These are phyloP conservation scores for Bolinopsis microptera DNA, from an alignment of 37 sponge, comb jelly and placozoan genomes.

Conservation along the genomic window DNA sequence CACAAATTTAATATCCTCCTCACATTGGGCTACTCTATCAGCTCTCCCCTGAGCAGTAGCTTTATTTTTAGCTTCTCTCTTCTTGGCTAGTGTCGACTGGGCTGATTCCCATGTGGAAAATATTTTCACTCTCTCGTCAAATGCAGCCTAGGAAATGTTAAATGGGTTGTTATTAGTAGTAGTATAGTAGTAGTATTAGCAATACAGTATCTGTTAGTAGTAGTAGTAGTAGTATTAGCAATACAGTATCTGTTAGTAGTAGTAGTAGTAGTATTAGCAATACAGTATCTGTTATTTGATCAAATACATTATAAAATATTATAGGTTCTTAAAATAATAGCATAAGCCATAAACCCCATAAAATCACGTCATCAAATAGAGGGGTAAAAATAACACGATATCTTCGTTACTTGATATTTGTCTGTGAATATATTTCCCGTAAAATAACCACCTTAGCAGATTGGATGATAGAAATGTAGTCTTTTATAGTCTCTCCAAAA, in stretches of 20 bases:
- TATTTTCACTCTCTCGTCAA: conserved; percentile 80
- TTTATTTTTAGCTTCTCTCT: conserved; percentile 87
- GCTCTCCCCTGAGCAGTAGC: conserved; percentile 78
- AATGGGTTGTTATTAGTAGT: not conserved
- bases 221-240: no score
- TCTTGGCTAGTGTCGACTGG: conserved; percentile 84
- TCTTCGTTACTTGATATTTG: no score
- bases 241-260: no score
- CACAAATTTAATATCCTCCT: conserved; percentile 83
- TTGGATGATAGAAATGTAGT: conserved; percentile 85
- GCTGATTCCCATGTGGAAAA: conserved; percentile 76
- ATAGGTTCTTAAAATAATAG: no score
- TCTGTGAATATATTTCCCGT: no score
- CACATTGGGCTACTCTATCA: conserved; percentile 79
- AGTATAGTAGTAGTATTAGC: not conserved
- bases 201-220: no score
- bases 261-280: no score
- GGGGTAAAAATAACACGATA: no score
- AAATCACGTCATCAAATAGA: no score
- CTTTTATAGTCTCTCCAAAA: conserved; percentile 87
- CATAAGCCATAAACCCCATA: no score
- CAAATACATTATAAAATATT: no score
- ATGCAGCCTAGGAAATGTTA: conserved; percentile 70
- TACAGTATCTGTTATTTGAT: no score
- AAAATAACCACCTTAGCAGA: conserved; percentile 76